phyloP scores from a whole-genome alignment of 2,113 vertebrate genomes.

The Panthera tigris region DNA sequence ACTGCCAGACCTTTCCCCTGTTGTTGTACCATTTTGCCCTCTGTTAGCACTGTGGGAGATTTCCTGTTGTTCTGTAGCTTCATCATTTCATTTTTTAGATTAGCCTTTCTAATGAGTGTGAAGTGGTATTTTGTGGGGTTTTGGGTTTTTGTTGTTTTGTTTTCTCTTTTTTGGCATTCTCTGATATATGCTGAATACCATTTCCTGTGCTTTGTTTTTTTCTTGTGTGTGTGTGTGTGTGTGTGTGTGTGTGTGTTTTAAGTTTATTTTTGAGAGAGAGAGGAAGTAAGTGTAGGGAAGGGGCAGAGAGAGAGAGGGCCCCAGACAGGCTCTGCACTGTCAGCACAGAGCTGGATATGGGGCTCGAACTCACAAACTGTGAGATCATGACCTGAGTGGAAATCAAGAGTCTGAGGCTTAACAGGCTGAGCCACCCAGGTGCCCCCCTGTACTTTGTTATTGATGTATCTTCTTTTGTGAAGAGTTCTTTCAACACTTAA shows the following conservation, averaged over 20 bases:
- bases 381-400: background rate
- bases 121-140: background rate
- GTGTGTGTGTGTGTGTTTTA: too few relatives aligned
- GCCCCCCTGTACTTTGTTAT: background rate
- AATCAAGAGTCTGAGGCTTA: background rate
- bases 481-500: background rate
- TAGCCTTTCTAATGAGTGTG: background rate
- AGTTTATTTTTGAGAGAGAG: too few relatives aligned
- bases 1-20: background rate
- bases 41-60: background rate
- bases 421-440: background rate
- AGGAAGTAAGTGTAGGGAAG: too few relatives aligned
- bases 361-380: background rate
- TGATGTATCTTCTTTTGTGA: background rate
- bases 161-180: background rate
- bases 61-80: background rate
- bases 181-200: background rate
- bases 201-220: background rate
- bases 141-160: background rate
- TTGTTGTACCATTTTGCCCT: background rate
- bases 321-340: too few relatives aligned
- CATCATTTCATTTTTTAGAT: background rate
- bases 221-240: too few relatives aligned
- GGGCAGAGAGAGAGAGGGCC: too few relatives aligned
- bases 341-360: background rate